Evolutionary conservation across 2,113 vertebrate species (phyloP).

Genomic region (Thryonomys swinderianus): DNA sequence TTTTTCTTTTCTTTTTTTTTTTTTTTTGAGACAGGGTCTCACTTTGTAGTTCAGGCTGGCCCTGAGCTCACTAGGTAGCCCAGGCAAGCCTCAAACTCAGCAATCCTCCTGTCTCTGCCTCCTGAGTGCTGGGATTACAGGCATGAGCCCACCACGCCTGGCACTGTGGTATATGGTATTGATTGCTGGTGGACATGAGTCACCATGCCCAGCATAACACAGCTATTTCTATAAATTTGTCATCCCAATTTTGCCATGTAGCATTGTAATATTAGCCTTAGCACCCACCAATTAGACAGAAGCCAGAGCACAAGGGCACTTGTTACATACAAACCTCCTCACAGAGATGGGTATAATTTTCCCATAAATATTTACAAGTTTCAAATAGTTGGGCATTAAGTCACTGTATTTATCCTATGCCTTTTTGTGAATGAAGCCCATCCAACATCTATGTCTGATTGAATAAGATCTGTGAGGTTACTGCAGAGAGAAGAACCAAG

Average conservation of each 20-base stretch:
- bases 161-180: too few relatives aligned
- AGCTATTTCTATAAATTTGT: constrained; percentile 26
- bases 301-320: not conserved
- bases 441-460: constrained; percentile 53
- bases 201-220: too few relatives aligned
- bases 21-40: too few relatives aligned
- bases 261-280: not conserved
- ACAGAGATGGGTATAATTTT: constrained; percentile 40
- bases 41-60: too few relatives aligned
- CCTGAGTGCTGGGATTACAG: too few relatives aligned
- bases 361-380: constrained; percentile 78
- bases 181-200: too few relatives aligned
- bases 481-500: constrained; percentile 54
- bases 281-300: constrained; percentile 19
- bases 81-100: too few relatives aligned
- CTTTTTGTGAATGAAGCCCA: constrained; percentile 66
- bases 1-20: too few relatives aligned
- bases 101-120: too few relatives aligned
- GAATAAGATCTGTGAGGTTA: constrained; percentile 69
- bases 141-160: too few relatives aligned
- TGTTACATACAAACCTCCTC: constrained; percentile 23
- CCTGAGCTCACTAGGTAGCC: too few relatives aligned
- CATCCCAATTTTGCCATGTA: constrained; percentile 4
- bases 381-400: constrained; percentile 59
- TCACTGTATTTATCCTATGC: constrained; percentile 54